phyloP scores from a whole-genome alignment of 92 coral and sea anemone species.

The Palythoa grandiflora region DNA sequence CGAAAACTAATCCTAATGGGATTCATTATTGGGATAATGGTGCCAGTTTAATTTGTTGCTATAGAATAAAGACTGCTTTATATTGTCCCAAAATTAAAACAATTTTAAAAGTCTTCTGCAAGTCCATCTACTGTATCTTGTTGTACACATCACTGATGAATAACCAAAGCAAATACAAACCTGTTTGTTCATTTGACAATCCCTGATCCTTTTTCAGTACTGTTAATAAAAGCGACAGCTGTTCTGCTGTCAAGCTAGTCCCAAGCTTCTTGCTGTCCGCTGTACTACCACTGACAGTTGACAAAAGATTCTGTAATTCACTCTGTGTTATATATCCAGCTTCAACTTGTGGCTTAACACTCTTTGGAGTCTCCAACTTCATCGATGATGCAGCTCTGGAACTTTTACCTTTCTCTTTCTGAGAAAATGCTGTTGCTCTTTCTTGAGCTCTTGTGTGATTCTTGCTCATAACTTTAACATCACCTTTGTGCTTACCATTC shows the following conservation, averaged over 20 bases:
- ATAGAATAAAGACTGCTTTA: too few relatives aligned
- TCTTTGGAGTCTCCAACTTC: background rate
- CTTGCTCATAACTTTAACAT: background rate
- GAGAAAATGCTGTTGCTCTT: background rate
- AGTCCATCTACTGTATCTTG: too few relatives aligned
- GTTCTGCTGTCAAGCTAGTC: constrained; percentile 12
- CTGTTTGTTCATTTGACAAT: constrained; percentile 8
- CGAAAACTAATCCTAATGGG: too few relatives aligned
- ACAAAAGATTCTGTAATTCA: constrained; percentile 23
- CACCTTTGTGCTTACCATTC: constrained; percentile 9
- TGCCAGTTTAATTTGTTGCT: too few relatives aligned
- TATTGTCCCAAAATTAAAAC: too few relatives aligned
- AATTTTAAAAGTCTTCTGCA: too few relatives aligned
- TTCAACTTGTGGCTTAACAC: constrained; percentile 1
- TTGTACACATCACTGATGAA: background rate
- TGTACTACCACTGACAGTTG: background rate
- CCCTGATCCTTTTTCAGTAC: constrained; percentile 28
- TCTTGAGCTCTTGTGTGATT: background rate
- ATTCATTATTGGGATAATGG: too few relatives aligned
- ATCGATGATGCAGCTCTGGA: background rate
- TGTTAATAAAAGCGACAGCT: constrained; percentile 27
- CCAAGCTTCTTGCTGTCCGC: background rate
- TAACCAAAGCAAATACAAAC: background rate
- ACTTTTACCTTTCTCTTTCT: background rate
- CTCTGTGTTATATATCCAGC: constrained; percentile 44